Evolutionary conservation across 2,888 invertebrate species (phyloP).

Genomic region (Dryocosmus kuriphilus): DNA sequence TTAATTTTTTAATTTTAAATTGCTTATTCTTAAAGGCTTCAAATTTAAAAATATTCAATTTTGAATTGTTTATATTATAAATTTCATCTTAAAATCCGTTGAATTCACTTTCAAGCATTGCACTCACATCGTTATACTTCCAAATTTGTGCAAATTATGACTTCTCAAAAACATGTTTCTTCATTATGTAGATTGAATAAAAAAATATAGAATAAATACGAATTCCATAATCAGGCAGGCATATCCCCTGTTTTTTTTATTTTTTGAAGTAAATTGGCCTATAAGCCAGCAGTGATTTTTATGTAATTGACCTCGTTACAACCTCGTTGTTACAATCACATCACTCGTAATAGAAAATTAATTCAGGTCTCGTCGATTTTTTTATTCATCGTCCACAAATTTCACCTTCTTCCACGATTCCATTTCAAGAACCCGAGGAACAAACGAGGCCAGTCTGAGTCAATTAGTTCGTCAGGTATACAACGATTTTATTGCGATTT

Average conservation of each 20-base stretch:
- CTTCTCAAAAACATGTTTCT: no score
- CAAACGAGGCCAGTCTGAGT: slow-evolving; percentile 47
- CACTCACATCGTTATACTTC: no score
- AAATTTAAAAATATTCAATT: no score
- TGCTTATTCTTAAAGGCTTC: no score
- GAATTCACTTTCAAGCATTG: no score
- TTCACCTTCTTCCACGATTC: slow-evolving; percentile 49
- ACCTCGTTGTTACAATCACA: background rate
- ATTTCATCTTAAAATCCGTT: no score
- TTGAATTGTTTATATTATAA: no score
- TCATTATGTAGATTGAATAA: background rate
- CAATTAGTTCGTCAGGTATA: slow-evolving; percentile 60
- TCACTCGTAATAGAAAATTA: slow-evolving; percentile 53
- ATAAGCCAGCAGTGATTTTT: slow-evolving; percentile 1
- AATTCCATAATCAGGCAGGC: background rate
- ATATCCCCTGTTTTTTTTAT: background rate
- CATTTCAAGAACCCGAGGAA: background rate
- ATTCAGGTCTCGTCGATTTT: slow-evolving; percentile 57
- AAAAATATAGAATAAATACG: background rate
- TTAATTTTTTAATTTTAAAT: no score
- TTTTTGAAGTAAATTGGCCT: background rate
- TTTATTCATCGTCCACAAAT: slow-evolving; percentile 67
- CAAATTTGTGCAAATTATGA: no score
- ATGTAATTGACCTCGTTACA: slow-evolving; percentile 53
- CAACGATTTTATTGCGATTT: slow-evolving; percentile 55